phyloP scores from a whole-genome alignment of 1,140 invertebrate species.

The Halictus rubicundus region DNA sequence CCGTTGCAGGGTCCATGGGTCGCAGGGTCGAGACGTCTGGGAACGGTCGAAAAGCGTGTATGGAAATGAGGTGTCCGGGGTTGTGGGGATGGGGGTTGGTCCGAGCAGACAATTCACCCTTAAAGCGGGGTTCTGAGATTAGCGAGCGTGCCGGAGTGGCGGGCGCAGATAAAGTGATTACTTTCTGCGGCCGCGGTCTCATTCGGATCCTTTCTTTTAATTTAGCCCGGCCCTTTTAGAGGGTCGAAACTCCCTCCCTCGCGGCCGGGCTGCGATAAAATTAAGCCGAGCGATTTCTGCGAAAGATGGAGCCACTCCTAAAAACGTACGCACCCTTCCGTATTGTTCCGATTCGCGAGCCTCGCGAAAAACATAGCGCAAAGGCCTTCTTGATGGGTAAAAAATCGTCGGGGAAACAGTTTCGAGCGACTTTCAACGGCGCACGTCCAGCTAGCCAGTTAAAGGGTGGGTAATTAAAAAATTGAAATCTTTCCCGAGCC shows the following conservation, averaged over 20 bases:
- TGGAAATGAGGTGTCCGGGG: constrained; percentile 52
- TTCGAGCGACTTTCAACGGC: too few species aligned
- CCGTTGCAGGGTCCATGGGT: neutral
- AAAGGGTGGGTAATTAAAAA: neutral
- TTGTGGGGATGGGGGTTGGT: neutral
- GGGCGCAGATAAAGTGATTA: constrained; percentile 70
- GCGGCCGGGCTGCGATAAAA: constrained; percentile 61
- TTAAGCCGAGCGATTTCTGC: constrained; percentile 66
- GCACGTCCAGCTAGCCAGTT: too few species aligned
- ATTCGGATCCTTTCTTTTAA: constrained; percentile 71
- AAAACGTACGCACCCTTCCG: constrained; percentile 26
- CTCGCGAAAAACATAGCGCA: neutral
- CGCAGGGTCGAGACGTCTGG: neutral
- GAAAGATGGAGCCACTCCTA: constrained; percentile 30
- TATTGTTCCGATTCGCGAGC: neutral
- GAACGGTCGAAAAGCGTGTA: constrained; percentile 25
- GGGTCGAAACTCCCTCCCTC: constrained; percentile 29
- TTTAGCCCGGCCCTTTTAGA: constrained; percentile 60
- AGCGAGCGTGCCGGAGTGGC: constrained; percentile 59
- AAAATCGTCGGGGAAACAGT: too few species aligned
- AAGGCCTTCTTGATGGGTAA: too few species aligned
- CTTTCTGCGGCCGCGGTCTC: constrained; percentile 65
- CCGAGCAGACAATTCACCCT: constrained; percentile 48
- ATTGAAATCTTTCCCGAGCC: neutral
- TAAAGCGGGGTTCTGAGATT: constrained; percentile 58